Evolutionary conservation across 2,113 vertebrate species (phyloP).

Genomic region (Anarrhichthys ocellatus): DNA sequence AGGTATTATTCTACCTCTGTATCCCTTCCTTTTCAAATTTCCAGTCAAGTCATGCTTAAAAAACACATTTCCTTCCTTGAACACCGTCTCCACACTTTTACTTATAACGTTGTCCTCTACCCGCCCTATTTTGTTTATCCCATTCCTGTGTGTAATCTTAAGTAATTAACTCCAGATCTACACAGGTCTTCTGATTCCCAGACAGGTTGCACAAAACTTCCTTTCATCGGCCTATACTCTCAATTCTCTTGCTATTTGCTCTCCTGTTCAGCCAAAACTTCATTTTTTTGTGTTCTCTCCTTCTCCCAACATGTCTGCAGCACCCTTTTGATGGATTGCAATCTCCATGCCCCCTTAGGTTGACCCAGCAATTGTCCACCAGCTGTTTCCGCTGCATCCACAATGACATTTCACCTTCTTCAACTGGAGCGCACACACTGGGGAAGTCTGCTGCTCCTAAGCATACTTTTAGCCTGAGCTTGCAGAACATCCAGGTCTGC

Average conservation of each 20-base stretch:
- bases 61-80: not conserved
- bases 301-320: not conserved
- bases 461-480: too few species aligned
- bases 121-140: not conserved
- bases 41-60: not conserved
- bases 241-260: not conserved
- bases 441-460: too few species aligned
- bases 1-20: not conserved
- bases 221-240: not conserved
- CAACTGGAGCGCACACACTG: too few species aligned
- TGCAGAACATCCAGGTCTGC: too few species aligned
- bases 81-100: not conserved
- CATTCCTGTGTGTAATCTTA: not conserved
- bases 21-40: not conserved
- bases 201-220: not conserved
- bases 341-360: not conserved
- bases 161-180: not conserved
- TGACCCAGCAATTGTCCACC: slow-evolving; percentile 1
- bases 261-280: not conserved
- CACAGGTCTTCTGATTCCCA: not conserved
- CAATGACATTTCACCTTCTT: too few species aligned
- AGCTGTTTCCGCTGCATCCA: not conserved
- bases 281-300: not conserved
- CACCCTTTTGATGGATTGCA: not conserved
- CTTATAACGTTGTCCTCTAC: not conserved